These are phyloP conservation scores for Gambusia holbrooki DNA, from an alignment of 2,113 vertebrate genomes.

Conservation along the genomic window DNA sequence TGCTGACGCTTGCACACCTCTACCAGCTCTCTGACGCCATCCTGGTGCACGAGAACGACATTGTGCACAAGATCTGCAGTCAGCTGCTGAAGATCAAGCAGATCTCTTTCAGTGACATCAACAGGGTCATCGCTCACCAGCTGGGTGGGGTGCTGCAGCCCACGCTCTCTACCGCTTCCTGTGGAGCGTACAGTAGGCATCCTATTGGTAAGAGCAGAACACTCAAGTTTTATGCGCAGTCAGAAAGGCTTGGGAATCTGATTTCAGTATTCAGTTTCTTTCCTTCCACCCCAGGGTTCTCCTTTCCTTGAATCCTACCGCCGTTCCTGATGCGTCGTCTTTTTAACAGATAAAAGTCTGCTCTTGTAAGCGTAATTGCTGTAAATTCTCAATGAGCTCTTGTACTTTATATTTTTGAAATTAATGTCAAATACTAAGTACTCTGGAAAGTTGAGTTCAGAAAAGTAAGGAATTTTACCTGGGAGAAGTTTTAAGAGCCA, in stretches of 20 bases:
- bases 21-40: slow-evolving; percentile 93
- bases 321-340: no score
- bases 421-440: not conserved
- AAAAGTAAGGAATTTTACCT: not conserved
- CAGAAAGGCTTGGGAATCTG: not conserved
- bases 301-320: no score
- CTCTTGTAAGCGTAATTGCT: not conserved
- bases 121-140: slow-evolving; percentile 92
- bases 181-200: slow-evolving; percentile 82
- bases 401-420: not conserved
- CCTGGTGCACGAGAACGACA: slow-evolving; percentile 94
- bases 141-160: slow-evolving; percentile 93
- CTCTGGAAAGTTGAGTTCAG: not conserved
- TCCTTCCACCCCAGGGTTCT: no score
- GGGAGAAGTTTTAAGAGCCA: not conserved
- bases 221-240: not conserved
- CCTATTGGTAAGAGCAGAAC: slow-evolving; percentile 83
- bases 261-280: not conserved
- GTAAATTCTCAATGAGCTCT: not conserved
- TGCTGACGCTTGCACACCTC: slow-evolving; percentile 91
- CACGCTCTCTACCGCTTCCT: slow-evolving; percentile 69
- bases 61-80: slow-evolving; percentile 89
- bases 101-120: slow-evolving; percentile 90
- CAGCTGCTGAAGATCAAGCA: slow-evolving; percentile 91
- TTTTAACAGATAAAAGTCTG: no score